Percentiles rank a stretch among this genome's conserved stretches.
Evolutionary conservation across 2,797 vertebrate genomes (phyloP).

Genomic region (Microchirus variegatus): DNA sequence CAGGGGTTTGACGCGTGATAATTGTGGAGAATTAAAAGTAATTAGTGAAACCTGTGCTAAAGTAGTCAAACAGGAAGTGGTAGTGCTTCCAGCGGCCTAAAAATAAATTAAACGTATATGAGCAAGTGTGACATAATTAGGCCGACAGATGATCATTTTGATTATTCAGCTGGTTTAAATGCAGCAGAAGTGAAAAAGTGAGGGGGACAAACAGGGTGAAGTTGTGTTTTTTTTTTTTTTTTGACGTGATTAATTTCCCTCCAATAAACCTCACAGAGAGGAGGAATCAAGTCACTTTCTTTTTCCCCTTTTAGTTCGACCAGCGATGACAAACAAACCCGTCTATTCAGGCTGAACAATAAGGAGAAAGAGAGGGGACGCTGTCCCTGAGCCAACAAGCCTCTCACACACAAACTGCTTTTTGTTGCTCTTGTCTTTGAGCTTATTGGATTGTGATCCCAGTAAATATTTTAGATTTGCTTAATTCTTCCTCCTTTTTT

Average conservation of each 20-base stretch:
- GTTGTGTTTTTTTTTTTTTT: constrained; percentile 32
- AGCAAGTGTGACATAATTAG: too few relatives aligned
- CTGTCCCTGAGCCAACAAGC: constrained; percentile 57
- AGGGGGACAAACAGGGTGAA: constrained; percentile 15
- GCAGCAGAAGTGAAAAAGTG: not conserved
- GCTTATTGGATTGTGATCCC: constrained; percentile 51
- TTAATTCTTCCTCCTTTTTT: constrained; percentile 1
- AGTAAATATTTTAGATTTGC: constrained; percentile 29
- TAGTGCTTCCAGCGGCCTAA: too few relatives aligned
- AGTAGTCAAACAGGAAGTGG: too few relatives aligned
- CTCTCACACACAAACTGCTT: constrained; percentile 52
- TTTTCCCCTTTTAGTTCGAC: constrained; percentile 61
- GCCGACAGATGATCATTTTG: too few relatives aligned
- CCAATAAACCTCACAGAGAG: constrained; percentile 37
- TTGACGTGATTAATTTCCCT: constrained; percentile 41
- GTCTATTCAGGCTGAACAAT: constrained; percentile 51
- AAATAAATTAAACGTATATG: too few relatives aligned
- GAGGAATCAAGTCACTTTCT: constrained; percentile 56
- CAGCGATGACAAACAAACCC: constrained; percentile 64
- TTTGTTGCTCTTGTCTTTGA: constrained; percentile 51
- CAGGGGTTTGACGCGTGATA: not conserved
- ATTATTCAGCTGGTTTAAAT: too few relatives aligned
- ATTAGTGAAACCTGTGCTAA: too few relatives aligned
- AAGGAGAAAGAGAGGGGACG: constrained; percentile 44
- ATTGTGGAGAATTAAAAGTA: too few relatives aligned